Evolutionary conservation across 2,113 vertebrate species (phyloP), one percentile per base, ranked within the genome.

Genomic region (Pogonocichla stellata): DNA sequence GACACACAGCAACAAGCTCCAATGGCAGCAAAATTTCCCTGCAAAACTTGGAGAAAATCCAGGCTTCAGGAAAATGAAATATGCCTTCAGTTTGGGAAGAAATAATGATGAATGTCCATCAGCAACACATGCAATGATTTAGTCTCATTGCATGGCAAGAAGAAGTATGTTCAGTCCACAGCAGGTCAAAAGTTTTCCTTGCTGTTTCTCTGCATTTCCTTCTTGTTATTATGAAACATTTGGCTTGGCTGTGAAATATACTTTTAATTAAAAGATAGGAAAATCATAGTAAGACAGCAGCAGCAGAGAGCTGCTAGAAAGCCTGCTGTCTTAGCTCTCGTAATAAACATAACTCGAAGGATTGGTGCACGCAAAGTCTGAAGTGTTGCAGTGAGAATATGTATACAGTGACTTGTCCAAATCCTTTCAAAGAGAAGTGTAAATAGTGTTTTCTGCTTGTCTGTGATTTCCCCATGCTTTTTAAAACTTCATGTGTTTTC

Each of bases 261-360:
- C 86, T 88, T 77, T 95, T 91, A 96, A 97, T 91, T 97, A 97
- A 97, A 95, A 96, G 96, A 97, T 97, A 96, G 96, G 95, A 97
- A 97, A 97, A 97, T 94, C 92, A 85, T 82, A 62, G 92, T 73
- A 89, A 96, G 94, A 94, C 88, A 95, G 85, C 81, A 64, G 71
- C 94, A 91, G 90, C 66, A 80, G 87, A 51, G 86, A 60, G 92
- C 85, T 92, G 72, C 85, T 93, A 81, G 93, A 79, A 93, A 96
- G 83, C 88, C 86, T 78, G 91, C 90, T 91, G 87, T 72, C 83
- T 80, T 93, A 88, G 36, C 82, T 84, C 88, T 80, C 0, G 0
- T 75, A 91, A 92, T 92, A 96, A 95, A 95, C 94, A 72, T 57
- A 94, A 61, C 2, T 0, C 8, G 0, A 88, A 90, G 75, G 90